These are phyloP conservation scores for Troides helena DNA, from an alignment of 2,888 invertebrate species.

Conservation along the genomic window DNA sequence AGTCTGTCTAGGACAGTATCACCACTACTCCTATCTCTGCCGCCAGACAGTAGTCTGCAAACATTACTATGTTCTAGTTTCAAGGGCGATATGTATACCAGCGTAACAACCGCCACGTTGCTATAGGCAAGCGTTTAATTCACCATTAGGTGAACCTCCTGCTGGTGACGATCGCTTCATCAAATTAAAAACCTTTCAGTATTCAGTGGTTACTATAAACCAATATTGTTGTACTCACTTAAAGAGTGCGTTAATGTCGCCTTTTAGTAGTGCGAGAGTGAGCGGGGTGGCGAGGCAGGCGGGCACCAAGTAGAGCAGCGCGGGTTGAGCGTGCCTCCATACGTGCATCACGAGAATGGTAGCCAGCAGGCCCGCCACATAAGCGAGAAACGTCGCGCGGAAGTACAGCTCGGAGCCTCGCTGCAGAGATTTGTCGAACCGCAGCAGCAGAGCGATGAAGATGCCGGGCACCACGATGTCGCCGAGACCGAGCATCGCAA, in stretches of 20 bases:
- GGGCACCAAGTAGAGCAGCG: constrained; percentile 97
- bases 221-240: constrained; percentile 83
- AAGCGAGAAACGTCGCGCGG: constrained; percentile 92
- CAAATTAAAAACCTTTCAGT: no score
- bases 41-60: no score
- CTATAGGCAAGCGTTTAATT: no score
- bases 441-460: constrained; percentile 96
- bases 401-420: constrained; percentile 84
- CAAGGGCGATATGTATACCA: no score
- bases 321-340: constrained; percentile 99
- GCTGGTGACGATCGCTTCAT: no score
- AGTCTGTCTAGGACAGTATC: no score
- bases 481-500: constrained; percentile 99
- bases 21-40: no score
- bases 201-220: no score
- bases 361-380: constrained; percentile 93
- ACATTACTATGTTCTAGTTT: no score
- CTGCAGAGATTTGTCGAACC: constrained; percentile 95
- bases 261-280: constrained; percentile 91
- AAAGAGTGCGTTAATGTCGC: constrained; percentile 94
- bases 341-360: constrained; percentile 99
- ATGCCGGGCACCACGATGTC: constrained; percentile 99
- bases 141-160: no score
- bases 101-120: no score
- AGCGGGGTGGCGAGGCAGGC: constrained; percentile 96